These are phyloP conservation scores for Pocillopora damicornis DNA, from an alignment of 64 coral and sea anemone genomes.

Conservation along the genomic window DNA sequence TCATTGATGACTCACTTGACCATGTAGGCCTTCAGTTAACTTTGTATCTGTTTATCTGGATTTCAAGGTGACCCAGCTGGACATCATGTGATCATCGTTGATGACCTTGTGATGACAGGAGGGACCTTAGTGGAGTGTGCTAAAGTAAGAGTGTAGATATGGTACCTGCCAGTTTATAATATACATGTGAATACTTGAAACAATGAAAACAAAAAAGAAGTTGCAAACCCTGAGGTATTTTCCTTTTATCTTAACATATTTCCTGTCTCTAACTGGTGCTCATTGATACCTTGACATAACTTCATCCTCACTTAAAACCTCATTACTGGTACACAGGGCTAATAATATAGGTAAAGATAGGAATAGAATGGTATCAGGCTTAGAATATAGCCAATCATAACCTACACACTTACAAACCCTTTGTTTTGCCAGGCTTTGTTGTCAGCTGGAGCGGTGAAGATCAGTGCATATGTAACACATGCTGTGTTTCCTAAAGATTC, in stretches of 20 bases:
- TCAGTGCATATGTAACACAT: slow-evolving; percentile 95
- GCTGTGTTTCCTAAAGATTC: slow-evolving; percentile 87
- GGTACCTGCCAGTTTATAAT: not conserved
- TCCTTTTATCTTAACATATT: too few relatives aligned
- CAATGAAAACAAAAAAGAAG: not conserved
- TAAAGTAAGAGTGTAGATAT: slow-evolving; percentile 48
- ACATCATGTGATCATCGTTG: slow-evolving; percentile 85
- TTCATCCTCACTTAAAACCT: too few relatives aligned
- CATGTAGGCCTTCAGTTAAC: too few relatives aligned
- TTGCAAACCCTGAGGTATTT: too few relatives aligned
- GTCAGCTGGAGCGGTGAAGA: slow-evolving; percentile 62
- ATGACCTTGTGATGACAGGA: slow-evolving; percentile 95
- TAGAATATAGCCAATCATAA: not conserved
- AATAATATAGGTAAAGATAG: too few relatives aligned
- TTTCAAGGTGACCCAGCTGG: slow-evolving; percentile 65
- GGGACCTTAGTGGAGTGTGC: slow-evolving; percentile 91
- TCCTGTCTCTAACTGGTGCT: too few relatives aligned
- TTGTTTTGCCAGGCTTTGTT: slow-evolving; percentile 56
- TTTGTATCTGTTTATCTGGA: too few relatives aligned
- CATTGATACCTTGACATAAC: too few relatives aligned
- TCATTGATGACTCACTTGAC: too few relatives aligned
- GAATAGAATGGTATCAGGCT: too few relatives aligned
- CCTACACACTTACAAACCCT: not conserved
- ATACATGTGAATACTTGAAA: too few relatives aligned
- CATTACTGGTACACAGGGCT: too few relatives aligned